Evolutionary conservation across 2,797 vertebrate species (phyloP).

Genomic region (Malacoraja senta): DNA sequence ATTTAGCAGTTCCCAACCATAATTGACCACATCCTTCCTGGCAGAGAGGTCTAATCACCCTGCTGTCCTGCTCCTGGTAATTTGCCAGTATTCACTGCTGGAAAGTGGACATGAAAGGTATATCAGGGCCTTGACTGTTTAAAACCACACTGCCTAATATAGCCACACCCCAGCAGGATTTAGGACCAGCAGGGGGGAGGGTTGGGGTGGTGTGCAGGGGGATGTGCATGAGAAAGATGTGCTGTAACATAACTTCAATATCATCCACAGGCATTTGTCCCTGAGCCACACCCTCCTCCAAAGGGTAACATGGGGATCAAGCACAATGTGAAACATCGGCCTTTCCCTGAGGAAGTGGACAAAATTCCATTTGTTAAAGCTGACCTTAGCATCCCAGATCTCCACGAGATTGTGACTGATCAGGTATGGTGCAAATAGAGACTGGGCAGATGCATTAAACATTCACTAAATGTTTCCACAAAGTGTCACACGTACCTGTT

Average conservation of each 20-base stretch:
- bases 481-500: background rate
- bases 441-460: background rate
- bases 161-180: background rate
- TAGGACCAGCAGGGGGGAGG: too few relatives aligned
- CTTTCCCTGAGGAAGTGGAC: constrained; percentile 92
- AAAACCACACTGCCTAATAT: background rate
- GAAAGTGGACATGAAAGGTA: background rate
- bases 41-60: background rate
- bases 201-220: background rate
- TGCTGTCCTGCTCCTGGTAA: background rate
- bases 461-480: background rate
- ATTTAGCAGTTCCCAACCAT: background rate
- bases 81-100: background rate
- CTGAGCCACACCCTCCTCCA: constrained; percentile 62
- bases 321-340: constrained; percentile 73
- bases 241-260: background rate
- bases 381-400: constrained; percentile 78
- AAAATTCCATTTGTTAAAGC: constrained; percentile 83
- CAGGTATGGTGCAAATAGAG: constrained; percentile 57
- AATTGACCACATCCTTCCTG: background rate
- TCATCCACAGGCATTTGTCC: constrained; percentile 67
- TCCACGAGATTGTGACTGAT: constrained; percentile 71
- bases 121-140: background rate
- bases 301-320: constrained; percentile 70
- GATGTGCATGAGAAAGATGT: background rate